A percentile compares a stretch with the other conserved stretches of the same genome.
Evolutionary conservation across 2,113 vertebrate genomes (phyloP).

Genomic region (Tricholaema leucomelas): DNA sequence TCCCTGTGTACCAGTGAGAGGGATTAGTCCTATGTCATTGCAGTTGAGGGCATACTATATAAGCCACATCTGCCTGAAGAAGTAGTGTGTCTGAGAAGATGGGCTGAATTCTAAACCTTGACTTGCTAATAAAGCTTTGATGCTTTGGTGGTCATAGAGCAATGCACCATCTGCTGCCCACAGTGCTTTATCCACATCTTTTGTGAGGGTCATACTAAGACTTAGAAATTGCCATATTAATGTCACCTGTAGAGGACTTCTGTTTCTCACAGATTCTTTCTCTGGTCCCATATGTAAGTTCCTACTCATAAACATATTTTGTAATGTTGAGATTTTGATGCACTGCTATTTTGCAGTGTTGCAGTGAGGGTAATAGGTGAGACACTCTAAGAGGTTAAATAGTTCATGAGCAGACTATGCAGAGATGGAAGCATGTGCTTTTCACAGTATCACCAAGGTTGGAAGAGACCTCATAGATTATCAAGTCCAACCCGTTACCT

Average conservation of each 20-base stretch:
- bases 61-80: not conserved
- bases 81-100: not conserved
- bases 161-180: not conserved
- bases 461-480: no score
- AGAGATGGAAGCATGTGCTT: not conserved
- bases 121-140: not conserved
- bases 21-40: not conserved
- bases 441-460: no score
- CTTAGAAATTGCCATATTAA: no score
- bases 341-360: not conserved
- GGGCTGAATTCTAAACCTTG: not conserved
- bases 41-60: not conserved
- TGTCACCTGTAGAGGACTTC: not conserved
- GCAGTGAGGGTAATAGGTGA: not conserved
- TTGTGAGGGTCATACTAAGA: not conserved
- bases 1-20: not conserved
- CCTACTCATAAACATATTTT: not conserved
- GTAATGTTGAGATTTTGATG: not conserved
- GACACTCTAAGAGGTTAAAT: not conserved
- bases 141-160: rapidly evolving
- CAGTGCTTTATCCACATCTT: not conserved
- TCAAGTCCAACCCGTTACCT: no score
- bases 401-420: not conserved
- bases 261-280: not conserved
- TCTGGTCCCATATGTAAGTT: not conserved